A percentile compares a stretch with the other conserved stretches of the same genome.
Evolutionary conservation across 1,140 invertebrate genomes (phyloP).

Genomic region (Phocides pigmalion): DNA sequence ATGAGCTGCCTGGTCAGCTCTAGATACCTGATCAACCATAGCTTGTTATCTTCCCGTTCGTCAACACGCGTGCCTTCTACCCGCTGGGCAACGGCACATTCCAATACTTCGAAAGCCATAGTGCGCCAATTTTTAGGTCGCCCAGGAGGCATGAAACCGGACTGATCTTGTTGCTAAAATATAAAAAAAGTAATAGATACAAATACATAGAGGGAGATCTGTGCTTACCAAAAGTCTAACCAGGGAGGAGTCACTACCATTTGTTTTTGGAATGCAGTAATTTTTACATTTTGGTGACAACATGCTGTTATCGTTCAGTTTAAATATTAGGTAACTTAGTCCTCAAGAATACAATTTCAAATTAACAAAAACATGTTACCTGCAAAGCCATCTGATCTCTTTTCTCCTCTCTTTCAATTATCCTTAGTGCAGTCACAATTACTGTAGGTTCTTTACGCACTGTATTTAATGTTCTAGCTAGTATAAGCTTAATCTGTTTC

Average conservation of each 20-base stretch:
- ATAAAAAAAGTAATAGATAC: too few species aligned
- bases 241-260: too few species aligned
- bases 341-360: too few species aligned
- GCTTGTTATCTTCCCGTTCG: constrained; percentile 95
- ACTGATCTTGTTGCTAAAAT: constrained; percentile 89
- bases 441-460: constrained; percentile 97
- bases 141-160: constrained; percentile 95
- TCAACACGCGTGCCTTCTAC: constrained; percentile 97
- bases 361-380: constrained; percentile 54
- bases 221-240: too few species aligned
- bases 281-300: too few species aligned
- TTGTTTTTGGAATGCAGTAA: too few species aligned
- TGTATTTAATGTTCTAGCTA: constrained; percentile 96
- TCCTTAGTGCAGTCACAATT: constrained; percentile 97
- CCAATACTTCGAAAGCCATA: constrained; percentile 93
- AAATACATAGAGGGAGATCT: too few species aligned
- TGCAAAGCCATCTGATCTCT: constrained; percentile 92
- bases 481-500: constrained; percentile 95
- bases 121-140: constrained; percentile 96
- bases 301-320: too few species aligned
- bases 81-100: constrained; percentile 92
- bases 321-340: too few species aligned
- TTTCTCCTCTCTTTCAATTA: constrained; percentile 98
- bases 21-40: constrained; percentile 95
- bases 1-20: constrained; percentile 94